These are phyloP conservation scores for Nerophis ophidion DNA, from an alignment of 2,113 vertebrate species.

Conservation along the genomic window DNA sequence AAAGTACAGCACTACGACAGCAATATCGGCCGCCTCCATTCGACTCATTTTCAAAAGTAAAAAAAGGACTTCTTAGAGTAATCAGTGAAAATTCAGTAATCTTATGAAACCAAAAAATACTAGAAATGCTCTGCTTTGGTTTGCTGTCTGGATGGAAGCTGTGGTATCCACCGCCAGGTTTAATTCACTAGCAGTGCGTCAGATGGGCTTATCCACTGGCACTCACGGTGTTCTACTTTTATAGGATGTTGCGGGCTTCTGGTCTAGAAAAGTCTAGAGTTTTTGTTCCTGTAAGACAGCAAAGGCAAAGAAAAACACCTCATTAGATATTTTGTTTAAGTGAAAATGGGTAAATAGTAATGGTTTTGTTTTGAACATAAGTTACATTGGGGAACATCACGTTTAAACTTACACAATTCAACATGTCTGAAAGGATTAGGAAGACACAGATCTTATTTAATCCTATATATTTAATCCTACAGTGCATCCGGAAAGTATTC, in stretches of 20 bases:
- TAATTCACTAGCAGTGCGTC: conserved; percentile 69
- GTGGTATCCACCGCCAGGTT: conserved; percentile 76
- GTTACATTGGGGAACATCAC: background rate
- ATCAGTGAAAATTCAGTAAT: conserved; percentile 1
- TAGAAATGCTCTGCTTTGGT: conserved; percentile 77
- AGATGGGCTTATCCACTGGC: conserved; percentile 83
- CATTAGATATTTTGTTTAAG: conserved; percentile 48
- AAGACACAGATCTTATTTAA: too few species aligned
- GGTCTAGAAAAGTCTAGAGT: conserved; percentile 86
- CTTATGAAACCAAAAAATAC: conserved; percentile 14
- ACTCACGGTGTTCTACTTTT: conserved; percentile 83
- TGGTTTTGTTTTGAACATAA: background rate
- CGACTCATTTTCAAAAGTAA: conserved; percentile 72
- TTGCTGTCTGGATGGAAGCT: conserved; percentile 89
- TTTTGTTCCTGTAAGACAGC: conserved; percentile 94
- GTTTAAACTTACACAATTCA: background rate
- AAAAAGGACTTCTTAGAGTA: background rate
- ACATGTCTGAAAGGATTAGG: too few species aligned
- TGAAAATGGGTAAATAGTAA: background rate
- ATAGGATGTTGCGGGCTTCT: conserved; percentile 76
- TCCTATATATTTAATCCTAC: too few species aligned
- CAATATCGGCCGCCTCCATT: conserved; percentile 91
- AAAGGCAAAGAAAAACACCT: conserved; percentile 83
- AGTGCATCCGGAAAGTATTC: too few species aligned
- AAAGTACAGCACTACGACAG: conserved; percentile 93